Base-by-base conservation (phyloP, 2,888 invertebrate species). In the Ectropis crepuscularia region DNA sequence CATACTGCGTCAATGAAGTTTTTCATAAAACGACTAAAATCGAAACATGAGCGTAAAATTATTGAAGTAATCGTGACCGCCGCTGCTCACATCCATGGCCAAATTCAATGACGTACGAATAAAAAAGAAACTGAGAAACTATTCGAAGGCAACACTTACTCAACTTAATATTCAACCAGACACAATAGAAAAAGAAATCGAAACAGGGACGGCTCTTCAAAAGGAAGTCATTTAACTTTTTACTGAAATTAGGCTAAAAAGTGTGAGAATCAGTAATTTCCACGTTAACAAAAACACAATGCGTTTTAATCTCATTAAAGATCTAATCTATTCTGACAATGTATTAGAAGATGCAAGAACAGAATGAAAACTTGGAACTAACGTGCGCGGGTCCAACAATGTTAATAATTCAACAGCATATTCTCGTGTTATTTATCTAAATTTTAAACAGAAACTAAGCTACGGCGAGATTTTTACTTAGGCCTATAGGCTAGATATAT, bases 171-270 rank as follows among this genome's bases (percentile, higher is more conserved):
- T 53, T 8, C 11, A 50, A n/a, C 11, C 9, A 9, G 53, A 53
- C 39, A 53, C 53, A 57, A 50, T 42, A 53, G 36, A 36, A 53
- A 38, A 43, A 47, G 39, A 57, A 64, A 45, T 48, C 51, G 5
- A 46, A 55, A 36, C 41, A 37, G 45, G 43, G 38, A 16, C 46
- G 51, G 36, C 46, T 55, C 53, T 53, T 57, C 10, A 55, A 57
- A 64, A 65, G 64, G 64, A 65, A 65, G 57, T 57, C 53, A 43
- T 50, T 59, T 51, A 64, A 11, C 48, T 57, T 60, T 63, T 57
- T 53, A 43, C 60, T 48, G 48, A 64, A 65, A 65, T 53, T 65
- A 41, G 64, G 60, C 47, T 60, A 65, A 65, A 64, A 65, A 57
- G 42, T 65, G 64, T 65, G 64, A 49, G 64, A 65, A 64, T 43